Conservation (phyloP, 2,888 invertebrate species). For the Gryllus longicercus region DNA sequence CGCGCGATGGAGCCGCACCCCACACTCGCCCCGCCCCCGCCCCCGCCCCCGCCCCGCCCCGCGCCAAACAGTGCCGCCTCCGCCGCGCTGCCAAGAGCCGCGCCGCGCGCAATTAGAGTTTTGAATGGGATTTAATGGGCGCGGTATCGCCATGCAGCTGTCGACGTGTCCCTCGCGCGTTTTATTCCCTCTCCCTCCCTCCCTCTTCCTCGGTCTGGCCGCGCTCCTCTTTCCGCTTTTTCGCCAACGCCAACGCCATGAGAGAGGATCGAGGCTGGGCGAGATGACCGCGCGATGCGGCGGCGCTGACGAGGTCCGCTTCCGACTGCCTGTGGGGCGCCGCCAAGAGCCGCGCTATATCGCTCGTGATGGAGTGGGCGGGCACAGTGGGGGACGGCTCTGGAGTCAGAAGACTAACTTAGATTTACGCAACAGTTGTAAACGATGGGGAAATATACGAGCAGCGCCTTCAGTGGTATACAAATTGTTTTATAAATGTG, state of each 20-base stretch:
- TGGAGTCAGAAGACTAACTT: neutral
- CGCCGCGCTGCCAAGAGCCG: neutral
- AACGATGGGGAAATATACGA: too few relatives aligned
- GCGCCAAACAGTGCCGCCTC: neutral
- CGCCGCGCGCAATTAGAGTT: neutral
- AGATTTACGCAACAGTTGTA: too few relatives aligned
- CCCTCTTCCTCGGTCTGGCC: neutral
- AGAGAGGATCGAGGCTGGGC: neutral
- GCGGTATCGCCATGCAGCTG: neutral
- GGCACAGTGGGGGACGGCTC: neutral
- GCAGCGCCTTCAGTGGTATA: too few relatives aligned
- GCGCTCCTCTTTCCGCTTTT: neutral
- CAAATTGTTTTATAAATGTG: too few relatives aligned
- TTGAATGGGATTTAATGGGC: slow-evolving; percentile 7
- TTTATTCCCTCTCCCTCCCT: neutral
- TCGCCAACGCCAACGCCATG: neutral
- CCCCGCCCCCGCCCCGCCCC: too few relatives aligned
- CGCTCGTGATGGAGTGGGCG: neutral
- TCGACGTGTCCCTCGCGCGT: neutral
- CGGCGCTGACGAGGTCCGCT: neutral
- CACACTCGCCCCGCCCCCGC: too few relatives aligned
- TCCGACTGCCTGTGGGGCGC: neutral
- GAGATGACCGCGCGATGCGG: neutral
- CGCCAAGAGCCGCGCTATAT: neutral
- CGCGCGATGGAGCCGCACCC: too few relatives aligned